Evolutionary conservation across 2,888 invertebrate species (phyloP), one percentile per base, ranked within the genome.

Genomic region (Adineta ricciae): DNA sequence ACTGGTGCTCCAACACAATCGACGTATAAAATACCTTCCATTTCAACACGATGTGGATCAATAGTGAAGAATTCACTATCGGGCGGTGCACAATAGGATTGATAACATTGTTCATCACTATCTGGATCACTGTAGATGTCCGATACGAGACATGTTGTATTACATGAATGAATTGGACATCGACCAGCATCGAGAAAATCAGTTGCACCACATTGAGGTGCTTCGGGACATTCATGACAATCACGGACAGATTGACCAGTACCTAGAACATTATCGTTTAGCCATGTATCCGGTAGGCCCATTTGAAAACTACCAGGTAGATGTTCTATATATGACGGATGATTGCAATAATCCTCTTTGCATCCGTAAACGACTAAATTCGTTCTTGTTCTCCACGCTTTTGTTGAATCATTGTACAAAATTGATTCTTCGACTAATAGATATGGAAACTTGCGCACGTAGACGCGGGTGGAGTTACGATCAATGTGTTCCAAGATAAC

Each of bases 201-300:
- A n/a, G 1, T 4, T 24, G 41, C 41, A n/a, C 41, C 78, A 41
- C 78, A 78, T 78, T 24, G 24, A 11, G 38, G 41, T 36, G n/a
- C 38, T 11, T 78, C 78, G 14, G 78, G 41, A 78, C 78, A 78
- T 78, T 78, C 78, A 41, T 78, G 78, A 78, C 78, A 78, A n/a
- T 41, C 38, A 2, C 41, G 24, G 24, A n/a, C 3, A 24, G 41
- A 24, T 41, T 24, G 9, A 11, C 41, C 41, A 78, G 2, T 41
- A 41, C 41, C 78, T 41, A 78, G 41, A 41, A 78, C 41, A 78
- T 41, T 78, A 24, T 21, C 14, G 41, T 78, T 41, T 4, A 78
- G 9, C 78, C 78, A 78, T 8, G 41, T 1, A 14, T 78, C 41
- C 11, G 24, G 21, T 11, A 78, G 38, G 11, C 78, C 9, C 41